Percentiles rank a stretch among this genome's conserved stretches.
Evolutionary conservation across 2,797 vertebrate species (phyloP).

Genomic region (Heteromormyrus szaboi): DNA sequence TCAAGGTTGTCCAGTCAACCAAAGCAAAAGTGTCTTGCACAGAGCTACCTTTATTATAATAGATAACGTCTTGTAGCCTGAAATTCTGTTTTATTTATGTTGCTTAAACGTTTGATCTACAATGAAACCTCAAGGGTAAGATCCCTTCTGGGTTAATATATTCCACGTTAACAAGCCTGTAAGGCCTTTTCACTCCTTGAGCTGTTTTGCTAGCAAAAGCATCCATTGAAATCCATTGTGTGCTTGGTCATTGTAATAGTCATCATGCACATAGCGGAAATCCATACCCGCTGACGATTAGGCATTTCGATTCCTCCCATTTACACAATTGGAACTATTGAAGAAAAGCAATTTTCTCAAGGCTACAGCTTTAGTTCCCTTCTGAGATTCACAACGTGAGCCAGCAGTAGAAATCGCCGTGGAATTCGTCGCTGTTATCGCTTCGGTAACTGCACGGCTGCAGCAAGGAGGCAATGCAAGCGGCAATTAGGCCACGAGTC

Average conservation of each 20-base stretch:
- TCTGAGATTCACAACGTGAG: neutral
- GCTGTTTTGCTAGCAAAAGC: neutral
- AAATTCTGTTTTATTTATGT: neutral
- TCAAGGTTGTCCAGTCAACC: neutral
- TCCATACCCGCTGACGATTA: neutral
- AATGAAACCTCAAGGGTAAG: neutral
- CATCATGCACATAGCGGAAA: neutral
- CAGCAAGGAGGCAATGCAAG: constrained; percentile 37
- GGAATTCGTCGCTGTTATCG: neutral
- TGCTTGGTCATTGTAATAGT: neutral
- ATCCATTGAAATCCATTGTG: neutral
- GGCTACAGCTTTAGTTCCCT: neutral
- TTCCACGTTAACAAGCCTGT: neutral
- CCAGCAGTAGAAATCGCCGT: neutral
- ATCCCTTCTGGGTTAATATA: neutral
- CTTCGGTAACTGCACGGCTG: no score
- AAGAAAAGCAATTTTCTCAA: neutral
- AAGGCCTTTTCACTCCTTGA: neutral
- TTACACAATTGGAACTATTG: neutral
- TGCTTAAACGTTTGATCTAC: neutral
- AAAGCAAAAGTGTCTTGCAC: neutral
- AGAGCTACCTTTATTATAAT: neutral
- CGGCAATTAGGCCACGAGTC: constrained; percentile 52
- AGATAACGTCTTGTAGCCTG: neutral
- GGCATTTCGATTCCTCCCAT: neutral